A percentile compares a stretch with the other conserved stretches of the same genome.
phyloP scores from a whole-genome alignment of 2,888 invertebrate species.

The Sipha maydis region DNA sequence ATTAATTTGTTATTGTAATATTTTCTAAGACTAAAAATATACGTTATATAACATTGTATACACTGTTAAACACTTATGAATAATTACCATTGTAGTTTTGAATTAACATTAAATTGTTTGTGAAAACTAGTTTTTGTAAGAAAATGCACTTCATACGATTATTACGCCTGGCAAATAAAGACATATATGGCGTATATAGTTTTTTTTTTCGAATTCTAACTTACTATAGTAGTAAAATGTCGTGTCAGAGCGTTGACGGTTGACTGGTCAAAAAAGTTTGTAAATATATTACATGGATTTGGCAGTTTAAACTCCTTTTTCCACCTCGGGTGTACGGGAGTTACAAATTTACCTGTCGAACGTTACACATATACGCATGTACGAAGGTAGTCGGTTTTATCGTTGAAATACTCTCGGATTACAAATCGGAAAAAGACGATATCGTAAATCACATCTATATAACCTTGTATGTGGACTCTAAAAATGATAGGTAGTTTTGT shows the following conservation, averaged over 20 bases:
- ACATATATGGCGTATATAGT: not conserved
- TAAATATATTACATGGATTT: slow-evolving; percentile 32
- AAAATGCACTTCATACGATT: not conserved
- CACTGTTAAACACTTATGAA: no score
- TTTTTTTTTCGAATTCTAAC: not conserved
- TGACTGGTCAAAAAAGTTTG: slow-evolving; percentile 43
- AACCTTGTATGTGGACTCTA: no score
- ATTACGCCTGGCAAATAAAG: not conserved
- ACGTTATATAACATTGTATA: no score
- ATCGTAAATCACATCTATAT: no score
- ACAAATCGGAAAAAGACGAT: not conserved
- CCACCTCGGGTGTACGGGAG: not conserved
- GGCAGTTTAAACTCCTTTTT: not conserved
- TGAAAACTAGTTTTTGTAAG: not conserved
- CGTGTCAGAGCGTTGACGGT: slow-evolving; percentile 27
- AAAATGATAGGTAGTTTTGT: no score
- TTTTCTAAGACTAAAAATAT: no score
- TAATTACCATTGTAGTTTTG: no score
- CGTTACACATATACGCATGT: not conserved
- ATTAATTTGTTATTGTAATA: no score
- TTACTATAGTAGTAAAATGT: slow-evolving; percentile 13
- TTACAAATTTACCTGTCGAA: not conserved
- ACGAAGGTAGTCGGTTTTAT: slow-evolving; percentile 20
- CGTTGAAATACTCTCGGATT: not conserved
- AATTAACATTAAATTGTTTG: no score